Percentiles rank a stretch among this genome's conserved stretches.
Conservation (phyloP, 1,140 invertebrate species). For the Sitobion miscanthi region DNA sequence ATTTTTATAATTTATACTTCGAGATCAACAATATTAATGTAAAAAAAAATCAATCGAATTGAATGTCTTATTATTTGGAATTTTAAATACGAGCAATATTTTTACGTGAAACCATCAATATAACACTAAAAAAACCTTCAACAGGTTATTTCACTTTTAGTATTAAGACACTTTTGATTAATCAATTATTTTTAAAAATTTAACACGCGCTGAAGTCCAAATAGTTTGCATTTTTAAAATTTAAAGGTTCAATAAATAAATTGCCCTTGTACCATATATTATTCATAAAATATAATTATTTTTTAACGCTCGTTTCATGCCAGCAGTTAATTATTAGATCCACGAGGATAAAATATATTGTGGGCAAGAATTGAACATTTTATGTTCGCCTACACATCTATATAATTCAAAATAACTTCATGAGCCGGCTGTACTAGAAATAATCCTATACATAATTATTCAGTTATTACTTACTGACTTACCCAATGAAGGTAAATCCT, state of each 20-base stretch:
- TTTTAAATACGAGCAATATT: neutral
- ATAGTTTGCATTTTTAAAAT: neutral
- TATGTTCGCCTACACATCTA: neutral
- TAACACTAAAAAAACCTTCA: neutral
- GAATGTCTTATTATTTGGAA: neutral
- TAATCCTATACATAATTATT: conserved; percentile 5
- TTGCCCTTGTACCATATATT: neutral
- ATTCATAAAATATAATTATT: conserved; percentile 10
- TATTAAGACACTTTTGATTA: neutral
- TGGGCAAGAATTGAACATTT: neutral
- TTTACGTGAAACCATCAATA: neutral
- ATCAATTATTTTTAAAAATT: neutral
- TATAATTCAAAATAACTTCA: neutral
- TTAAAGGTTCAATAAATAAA: conserved; percentile 2
- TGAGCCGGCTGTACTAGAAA: neutral
- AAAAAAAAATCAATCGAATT: neutral
- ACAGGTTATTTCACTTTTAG: neutral
- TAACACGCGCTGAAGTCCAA: neutral
- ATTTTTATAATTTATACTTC: neutral
- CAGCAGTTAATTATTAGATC: conserved; percentile 5
- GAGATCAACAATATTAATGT: neutral
- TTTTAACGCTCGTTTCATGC: neutral
- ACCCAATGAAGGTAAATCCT: neutral
- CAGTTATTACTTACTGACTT: neutral
- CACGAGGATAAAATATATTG: neutral